Evolutionary conservation across 1,140 invertebrate species (phyloP).

Genomic region (Chelonus insularis): DNA sequence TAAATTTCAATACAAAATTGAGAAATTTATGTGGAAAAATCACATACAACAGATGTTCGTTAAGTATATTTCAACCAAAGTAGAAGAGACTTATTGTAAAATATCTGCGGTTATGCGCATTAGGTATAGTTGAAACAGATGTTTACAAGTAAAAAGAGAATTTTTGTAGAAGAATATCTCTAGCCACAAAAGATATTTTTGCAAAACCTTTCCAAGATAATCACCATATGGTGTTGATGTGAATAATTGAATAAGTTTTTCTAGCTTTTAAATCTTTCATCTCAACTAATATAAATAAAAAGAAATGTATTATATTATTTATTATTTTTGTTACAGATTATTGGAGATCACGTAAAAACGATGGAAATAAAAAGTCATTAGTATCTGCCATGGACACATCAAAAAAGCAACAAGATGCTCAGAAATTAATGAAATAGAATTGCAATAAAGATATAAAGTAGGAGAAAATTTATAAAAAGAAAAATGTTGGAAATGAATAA

Average conservation of each 20-base stretch:
- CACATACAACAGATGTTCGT: too few relatives aligned
- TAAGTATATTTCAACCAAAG: too few relatives aligned
- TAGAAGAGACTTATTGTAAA: conserved; percentile 4
- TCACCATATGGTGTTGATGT: too few relatives aligned
- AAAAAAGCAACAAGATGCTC: conserved; percentile 39
- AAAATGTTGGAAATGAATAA: not conserved
- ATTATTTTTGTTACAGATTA: conserved; percentile 50
- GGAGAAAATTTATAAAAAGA: not conserved
- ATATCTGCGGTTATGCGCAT: conserved; percentile 10
- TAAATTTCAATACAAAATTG: too few relatives aligned
- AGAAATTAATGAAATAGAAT: conserved; percentile 31
- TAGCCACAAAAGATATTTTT: too few relatives aligned
- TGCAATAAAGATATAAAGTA: conserved; percentile 10
- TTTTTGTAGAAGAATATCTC: not conserved
- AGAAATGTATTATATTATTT: too few relatives aligned
- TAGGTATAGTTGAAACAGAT: conserved; percentile 11
- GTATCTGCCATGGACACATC: conserved; percentile 30
- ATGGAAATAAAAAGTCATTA: conserved; percentile 44
- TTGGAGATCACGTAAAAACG: conserved; percentile 50
- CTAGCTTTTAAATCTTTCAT: too few relatives aligned
- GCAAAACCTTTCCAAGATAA: too few relatives aligned
- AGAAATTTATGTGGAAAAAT: too few relatives aligned
- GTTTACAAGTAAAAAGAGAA: conserved; percentile 11
- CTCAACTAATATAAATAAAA: too few relatives aligned
- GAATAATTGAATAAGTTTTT: too few relatives aligned